A percentile compares a stretch with the other conserved stretches of the same genome.
Conservation (phyloP, 2,797 vertebrate genomes). For the Hoplostethus mediterraneus region DNA sequence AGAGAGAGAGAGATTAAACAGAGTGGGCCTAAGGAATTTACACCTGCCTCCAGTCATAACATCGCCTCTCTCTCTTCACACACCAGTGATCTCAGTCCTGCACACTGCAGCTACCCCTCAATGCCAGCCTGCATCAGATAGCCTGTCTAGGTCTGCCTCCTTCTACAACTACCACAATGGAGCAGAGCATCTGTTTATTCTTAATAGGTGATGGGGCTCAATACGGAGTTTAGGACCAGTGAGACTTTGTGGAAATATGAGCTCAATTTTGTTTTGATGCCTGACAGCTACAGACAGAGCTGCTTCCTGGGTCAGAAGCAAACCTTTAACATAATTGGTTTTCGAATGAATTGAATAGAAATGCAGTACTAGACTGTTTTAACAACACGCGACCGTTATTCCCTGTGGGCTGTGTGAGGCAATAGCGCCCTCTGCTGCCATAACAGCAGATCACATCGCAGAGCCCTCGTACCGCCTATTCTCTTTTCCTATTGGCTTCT, state of each 20-base stretch:
- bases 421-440: conserved; percentile 64
- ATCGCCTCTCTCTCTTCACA: conserved; percentile 50
- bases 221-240: not conserved
- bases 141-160: conserved; percentile 35
- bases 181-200: conserved; percentile 10
- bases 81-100: conserved; percentile 29
- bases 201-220: not conserved
- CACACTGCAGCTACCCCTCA: conserved; percentile 18
- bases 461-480: fast-evolving
- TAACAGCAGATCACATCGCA: not conserved
- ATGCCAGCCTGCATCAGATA: conserved; percentile 45
- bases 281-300: not conserved
- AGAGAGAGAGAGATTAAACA: not conserved
- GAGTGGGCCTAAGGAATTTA: not conserved
- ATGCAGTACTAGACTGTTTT: too few species aligned
- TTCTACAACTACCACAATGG: conserved; percentile 26
- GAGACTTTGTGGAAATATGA: conserved; percentile 1
- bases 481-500: conserved; percentile 66
- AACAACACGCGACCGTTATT: too few species aligned
- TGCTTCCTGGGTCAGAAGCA: conserved; percentile 13
- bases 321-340: conserved; percentile 10
- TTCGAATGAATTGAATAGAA: not conserved
- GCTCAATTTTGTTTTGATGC: conserved; percentile 4
- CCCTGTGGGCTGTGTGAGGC: not conserved
- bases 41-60: conserved; percentile 64